Evolutionary conservation across 1,140 invertebrate genomes (phyloP).

Genomic region (Heliconius nattereri): DNA sequence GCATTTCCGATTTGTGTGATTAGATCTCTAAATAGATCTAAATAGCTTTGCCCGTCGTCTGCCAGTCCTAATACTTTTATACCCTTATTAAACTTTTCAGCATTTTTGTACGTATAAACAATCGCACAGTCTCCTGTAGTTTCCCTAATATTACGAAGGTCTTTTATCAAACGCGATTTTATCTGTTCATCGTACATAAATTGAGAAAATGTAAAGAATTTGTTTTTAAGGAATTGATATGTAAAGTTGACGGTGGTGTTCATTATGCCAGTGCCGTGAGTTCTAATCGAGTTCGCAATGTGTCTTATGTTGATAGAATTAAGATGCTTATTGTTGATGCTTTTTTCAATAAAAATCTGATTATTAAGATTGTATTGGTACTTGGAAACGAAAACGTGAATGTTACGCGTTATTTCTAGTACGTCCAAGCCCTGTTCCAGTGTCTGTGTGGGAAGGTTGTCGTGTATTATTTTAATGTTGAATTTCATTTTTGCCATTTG

Average conservation of each 20-base stretch:
- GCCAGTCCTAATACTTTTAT: conserved; percentile 94
- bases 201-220: conserved; percentile 97
- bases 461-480: conserved; percentile 90
- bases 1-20: conserved; percentile 98
- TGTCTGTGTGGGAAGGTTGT: conserved; percentile 97
- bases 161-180: conserved; percentile 96
- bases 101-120: conserved; percentile 92
- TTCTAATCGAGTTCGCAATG: conserved; percentile 98
- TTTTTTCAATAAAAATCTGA: conserved; percentile 97
- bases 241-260: conserved; percentile 98
- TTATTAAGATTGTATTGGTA: conserved; percentile 98
- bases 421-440: conserved; percentile 99
- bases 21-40: conserved; percentile 95
- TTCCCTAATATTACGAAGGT: conserved; percentile 89
- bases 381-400: conserved; percentile 96
- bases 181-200: conserved; percentile 99
- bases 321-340: conserved; percentile 95
- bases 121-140: conserved; percentile 81
- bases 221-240: conserved; percentile 97
- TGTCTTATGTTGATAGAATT: conserved; percentile 98
- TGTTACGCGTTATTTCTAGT: conserved; percentile 98
- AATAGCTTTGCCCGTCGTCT: conserved; percentile 91
- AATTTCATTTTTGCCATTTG: conserved; percentile 94
- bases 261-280: conserved; percentile 98
- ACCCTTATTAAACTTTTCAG: conserved; percentile 96